Evolutionary conservation across 1,140 invertebrate genomes (phyloP).

Genomic region (Drosophila orosa): DNA sequence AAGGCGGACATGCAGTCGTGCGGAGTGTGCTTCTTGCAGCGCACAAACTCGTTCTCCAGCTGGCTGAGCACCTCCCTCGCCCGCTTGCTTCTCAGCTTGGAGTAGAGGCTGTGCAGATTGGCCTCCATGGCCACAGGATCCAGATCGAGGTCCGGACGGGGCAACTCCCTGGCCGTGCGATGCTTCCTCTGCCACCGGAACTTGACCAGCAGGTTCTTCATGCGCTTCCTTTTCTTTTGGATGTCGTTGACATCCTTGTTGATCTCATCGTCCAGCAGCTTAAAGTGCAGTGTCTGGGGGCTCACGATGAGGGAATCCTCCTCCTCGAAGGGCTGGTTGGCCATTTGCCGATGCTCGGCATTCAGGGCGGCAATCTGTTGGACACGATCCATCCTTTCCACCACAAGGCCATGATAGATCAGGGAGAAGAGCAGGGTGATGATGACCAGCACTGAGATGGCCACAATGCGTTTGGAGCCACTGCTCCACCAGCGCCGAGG

Average conservation of each 20-base stretch:
- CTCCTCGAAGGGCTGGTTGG: constrained; percentile 44
- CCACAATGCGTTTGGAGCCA: constrained; percentile 46
- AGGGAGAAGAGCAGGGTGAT: constrained; percentile 57
- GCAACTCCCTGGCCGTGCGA: constrained; percentile 28
- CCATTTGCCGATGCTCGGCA: constrained; percentile 38
- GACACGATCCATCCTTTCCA: constrained; percentile 67
- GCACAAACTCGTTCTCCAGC: constrained; percentile 65
- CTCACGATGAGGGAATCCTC: constrained; percentile 30
- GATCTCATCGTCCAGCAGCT: constrained; percentile 30
- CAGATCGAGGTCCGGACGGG: constrained; percentile 23
- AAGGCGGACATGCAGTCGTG: constrained; percentile 74
- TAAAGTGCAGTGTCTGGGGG: constrained; percentile 56
- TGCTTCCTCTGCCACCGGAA: constrained; percentile 51
- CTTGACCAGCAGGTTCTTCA: constrained; percentile 62
- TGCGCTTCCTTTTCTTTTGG: constrained; percentile 32
- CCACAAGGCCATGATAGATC: constrained; percentile 69
- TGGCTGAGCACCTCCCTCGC: constrained; percentile 50
- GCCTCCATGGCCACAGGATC: constrained; percentile 65
- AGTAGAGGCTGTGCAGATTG: constrained; percentile 57
- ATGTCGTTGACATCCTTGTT: constrained; percentile 9
- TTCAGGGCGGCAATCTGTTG: constrained; percentile 56
- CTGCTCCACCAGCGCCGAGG: constrained; percentile 37
- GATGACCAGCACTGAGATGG: constrained; percentile 57
- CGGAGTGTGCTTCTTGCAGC: constrained; percentile 73
- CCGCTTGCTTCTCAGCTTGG: constrained; percentile 64